These are phyloP conservation scores for Gracilinanus agilis DNA, from an alignment of 2,113 vertebrate genomes.

Conservation along the genomic window DNA sequence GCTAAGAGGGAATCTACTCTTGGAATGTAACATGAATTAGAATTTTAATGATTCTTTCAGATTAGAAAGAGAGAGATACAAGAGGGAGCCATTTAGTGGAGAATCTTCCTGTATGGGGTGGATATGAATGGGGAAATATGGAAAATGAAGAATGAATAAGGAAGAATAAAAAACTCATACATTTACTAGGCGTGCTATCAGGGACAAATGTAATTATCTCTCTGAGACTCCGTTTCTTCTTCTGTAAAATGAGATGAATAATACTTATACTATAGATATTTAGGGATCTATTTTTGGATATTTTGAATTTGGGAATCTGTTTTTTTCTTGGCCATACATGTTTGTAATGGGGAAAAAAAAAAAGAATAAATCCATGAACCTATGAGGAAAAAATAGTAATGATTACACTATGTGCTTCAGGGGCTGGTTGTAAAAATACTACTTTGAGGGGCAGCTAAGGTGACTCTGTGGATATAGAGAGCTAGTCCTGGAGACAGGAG, in stretches of 20 bases:
- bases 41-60: background rate
- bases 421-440: background rate
- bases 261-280: background rate
- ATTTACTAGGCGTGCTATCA: background rate
- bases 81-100: background rate
- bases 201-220: background rate
- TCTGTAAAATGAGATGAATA: background rate
- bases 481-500: too few species aligned
- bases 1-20: background rate
- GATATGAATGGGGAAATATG: background rate
- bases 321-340: background rate
- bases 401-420: background rate
- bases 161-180: background rate
- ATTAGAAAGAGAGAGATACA: background rate
- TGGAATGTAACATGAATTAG: background rate
- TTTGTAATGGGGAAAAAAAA: background rate
- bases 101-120: background rate
- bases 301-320: background rate
- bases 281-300: background rate
- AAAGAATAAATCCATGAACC: background rate
- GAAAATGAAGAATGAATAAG: background rate
- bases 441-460: too few species aligned
- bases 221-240: background rate
- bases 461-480: too few species aligned
- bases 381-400: background rate